Conservation (phyloP, 2,113 vertebrate species). For the Ancistrus triradiatus region DNA sequence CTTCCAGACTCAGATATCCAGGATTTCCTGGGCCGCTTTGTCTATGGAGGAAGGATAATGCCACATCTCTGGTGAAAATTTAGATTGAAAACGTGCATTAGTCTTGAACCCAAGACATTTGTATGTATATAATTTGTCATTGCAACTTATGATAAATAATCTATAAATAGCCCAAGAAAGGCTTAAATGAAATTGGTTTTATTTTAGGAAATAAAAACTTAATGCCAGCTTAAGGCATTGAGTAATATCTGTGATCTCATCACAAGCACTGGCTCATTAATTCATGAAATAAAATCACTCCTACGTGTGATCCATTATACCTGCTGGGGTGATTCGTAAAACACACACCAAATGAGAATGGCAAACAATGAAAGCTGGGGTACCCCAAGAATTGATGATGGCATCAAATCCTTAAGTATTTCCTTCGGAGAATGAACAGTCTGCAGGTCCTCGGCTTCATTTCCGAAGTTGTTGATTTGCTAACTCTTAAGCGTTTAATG, state of each 20-base stretch:
- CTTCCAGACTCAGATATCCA: conserved; percentile 27
- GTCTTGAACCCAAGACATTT: conserved; percentile 10
- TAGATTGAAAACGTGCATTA: conserved; percentile 27
- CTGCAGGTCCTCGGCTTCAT: conserved; percentile 64
- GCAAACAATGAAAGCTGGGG: conserved; percentile 68
- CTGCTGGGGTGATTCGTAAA: conserved; percentile 73
- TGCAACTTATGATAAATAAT: conserved; percentile 18
- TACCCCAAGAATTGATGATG: conserved; percentile 60
- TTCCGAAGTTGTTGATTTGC: conserved; percentile 56
- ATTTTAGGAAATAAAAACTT: conserved; percentile 21
- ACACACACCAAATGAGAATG: conserved; percentile 71
- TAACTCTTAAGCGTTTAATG: conserved; percentile 51
- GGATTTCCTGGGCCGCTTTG: conserved; percentile 18
- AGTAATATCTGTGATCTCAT: conserved; percentile 12
- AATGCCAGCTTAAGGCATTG: conserved; percentile 12
- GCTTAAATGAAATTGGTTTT: conserved; percentile 12
- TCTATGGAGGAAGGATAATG: conserved; percentile 24
- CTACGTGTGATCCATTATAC: conserved; percentile 60
- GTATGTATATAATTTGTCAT: conserved; percentile 25
- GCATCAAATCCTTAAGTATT: conserved; percentile 76
- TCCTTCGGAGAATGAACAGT: conserved; percentile 72
- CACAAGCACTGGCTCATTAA: conserved; percentile 19
- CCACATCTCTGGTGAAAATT: conserved; percentile 19
- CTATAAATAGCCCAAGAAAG: background rate
- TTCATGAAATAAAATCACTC: conserved; percentile 19